A percentile compares a stretch with the other conserved stretches of the same genome.
These are phyloP conservation scores for Dicyrtoma fusca DNA, from an alignment of 2,888 invertebrate genomes.

Conservation along the genomic window DNA sequence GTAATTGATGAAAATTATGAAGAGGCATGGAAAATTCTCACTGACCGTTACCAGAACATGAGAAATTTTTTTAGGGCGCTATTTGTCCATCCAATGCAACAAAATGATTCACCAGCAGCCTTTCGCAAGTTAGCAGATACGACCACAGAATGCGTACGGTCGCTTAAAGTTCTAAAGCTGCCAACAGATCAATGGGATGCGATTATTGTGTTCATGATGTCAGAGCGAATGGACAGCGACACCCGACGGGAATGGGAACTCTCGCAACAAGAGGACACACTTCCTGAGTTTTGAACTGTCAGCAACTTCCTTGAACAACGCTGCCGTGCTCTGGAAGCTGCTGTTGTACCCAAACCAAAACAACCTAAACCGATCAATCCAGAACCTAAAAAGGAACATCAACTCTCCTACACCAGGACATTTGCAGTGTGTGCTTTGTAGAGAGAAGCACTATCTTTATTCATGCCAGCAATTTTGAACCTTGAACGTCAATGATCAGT, in stretches of 20 bases:
- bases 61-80: too few relatives aligned
- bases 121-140: not conserved
- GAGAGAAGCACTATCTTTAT: too few relatives aligned
- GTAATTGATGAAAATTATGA: too few relatives aligned
- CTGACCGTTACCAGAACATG: too few relatives aligned
- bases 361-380: not conserved
- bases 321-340: not conserved
- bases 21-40: too few relatives aligned
- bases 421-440: too few relatives aligned
- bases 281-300: not conserved
- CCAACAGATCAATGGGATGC: slow-evolving; percentile 5
- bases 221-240: not conserved
- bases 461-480: too few relatives aligned
- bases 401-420: not conserved
- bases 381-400: not conserved
- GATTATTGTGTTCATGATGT: not conserved
- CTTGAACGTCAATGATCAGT: not conserved
- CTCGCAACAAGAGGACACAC: not conserved
- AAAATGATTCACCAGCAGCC: not conserved
- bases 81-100: too few relatives aligned
- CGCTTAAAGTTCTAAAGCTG: not conserved
- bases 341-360: not conserved
- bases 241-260: not conserved
- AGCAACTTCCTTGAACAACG: not conserved
- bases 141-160: not conserved